These are phyloP conservation scores for Emydoidea blandingii DNA, from an alignment of 2,797 vertebrate species.

Conservation along the genomic window DNA sequence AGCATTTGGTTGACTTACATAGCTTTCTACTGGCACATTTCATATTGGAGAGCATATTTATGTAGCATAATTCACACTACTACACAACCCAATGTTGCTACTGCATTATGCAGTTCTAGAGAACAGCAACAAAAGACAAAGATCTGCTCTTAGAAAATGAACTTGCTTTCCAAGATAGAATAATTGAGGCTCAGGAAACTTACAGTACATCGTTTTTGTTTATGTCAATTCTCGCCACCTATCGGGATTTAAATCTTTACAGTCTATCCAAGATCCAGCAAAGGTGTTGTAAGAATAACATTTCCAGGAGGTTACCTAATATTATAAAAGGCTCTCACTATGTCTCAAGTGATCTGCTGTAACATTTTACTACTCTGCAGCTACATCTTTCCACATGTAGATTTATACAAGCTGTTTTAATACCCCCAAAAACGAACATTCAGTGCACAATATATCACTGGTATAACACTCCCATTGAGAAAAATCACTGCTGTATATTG, in stretches of 20 bases:
- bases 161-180: neutral
- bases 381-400: constrained; percentile 48
- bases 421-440: constrained; percentile 34
- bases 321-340: constrained; percentile 66
- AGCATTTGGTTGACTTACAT: neutral
- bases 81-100: neutral
- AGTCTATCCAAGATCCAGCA: constrained; percentile 20
- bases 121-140: neutral
- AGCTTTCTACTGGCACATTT: neutral
- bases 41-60: too few relatives aligned
- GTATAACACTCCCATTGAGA: constrained; percentile 3
- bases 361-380: constrained; percentile 63
- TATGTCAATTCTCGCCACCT: constrained; percentile 26
- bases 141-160: neutral
- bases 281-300: constrained; percentile 53
- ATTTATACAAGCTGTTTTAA: constrained; percentile 50
- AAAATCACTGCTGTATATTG: neutral
- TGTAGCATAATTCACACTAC: neutral
- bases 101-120: neutral
- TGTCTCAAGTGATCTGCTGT: constrained; percentile 49
- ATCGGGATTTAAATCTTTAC: constrained; percentile 46
- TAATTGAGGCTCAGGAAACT: constrained; percentile 15
- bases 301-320: constrained; percentile 67
- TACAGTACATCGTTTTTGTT: constrained; percentile 49
- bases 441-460: neutral